These are phyloP conservation scores for Patiria miniata DNA, from an alignment of 35 echinoderm and acorn worm species.

Conservation along the genomic window DNA sequence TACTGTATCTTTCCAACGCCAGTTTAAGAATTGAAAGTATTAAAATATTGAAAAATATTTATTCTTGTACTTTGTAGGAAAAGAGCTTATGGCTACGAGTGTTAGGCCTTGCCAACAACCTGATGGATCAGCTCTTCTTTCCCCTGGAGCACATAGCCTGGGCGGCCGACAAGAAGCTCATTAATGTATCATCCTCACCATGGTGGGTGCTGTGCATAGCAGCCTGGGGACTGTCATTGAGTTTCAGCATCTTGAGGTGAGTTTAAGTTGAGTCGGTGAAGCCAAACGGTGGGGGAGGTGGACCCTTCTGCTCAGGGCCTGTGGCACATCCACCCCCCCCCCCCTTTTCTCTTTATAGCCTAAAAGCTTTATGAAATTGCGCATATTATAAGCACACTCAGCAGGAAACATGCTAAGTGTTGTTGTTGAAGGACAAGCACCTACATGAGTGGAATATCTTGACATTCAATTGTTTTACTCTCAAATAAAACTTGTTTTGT, in stretches of 20 bases:
- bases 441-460: too few species aligned
- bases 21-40: background rate
- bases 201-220: slow-evolving; percentile 55
- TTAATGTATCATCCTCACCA: slow-evolving; percentile 47
- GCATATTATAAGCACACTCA: too few species aligned
- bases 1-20: too few species aligned
- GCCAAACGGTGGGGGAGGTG: too few species aligned
- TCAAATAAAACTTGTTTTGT: background rate
- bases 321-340: too few species aligned
- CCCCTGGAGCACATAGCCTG: slow-evolving; percentile 86
- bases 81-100: slow-evolving; percentile 44
- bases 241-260: slow-evolving; percentile 36
- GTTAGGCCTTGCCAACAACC: slow-evolving; percentile 57
- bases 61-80: slow-evolving; percentile 52
- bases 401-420: too few species aligned
- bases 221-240: slow-evolving; percentile 61
- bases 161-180: slow-evolving; percentile 75
- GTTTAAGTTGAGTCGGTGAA: too few species aligned
- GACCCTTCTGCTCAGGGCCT: too few species aligned
- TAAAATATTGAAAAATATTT: background rate
- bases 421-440: too few species aligned
- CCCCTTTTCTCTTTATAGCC: too few species aligned
- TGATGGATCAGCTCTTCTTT: slow-evolving; percentile 71
- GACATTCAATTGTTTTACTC: too few species aligned
- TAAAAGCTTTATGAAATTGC: too few species aligned